These are phyloP conservation scores for Elgaria multicarinata DNA, from an alignment of 2,113 vertebrate genomes.

Conservation along the genomic window DNA sequence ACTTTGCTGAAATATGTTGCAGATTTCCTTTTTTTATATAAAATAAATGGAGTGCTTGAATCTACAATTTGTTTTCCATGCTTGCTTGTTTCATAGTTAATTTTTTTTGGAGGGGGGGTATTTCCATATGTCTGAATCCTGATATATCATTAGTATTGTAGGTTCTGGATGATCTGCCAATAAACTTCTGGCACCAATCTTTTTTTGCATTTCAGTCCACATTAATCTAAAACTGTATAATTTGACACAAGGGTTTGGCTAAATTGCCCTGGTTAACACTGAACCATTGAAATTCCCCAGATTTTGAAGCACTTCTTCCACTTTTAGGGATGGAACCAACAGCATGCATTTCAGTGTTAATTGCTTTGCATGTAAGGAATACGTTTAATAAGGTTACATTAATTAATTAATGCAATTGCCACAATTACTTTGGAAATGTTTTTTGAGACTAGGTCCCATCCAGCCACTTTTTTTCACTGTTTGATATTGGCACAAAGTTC, in stretches of 20 bases:
- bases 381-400: neutral
- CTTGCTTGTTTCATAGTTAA: constrained; percentile 47
- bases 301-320: constrained; percentile 6
- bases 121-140: constrained; percentile 23
- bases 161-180: constrained; percentile 19
- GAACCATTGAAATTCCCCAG: constrained; percentile 36
- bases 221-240: constrained; percentile 32
- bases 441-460: neutral
- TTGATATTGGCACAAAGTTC: neutral
- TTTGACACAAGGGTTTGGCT: constrained; percentile 23
- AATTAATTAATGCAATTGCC: neutral
- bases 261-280: constrained; percentile 43
- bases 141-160: neutral
- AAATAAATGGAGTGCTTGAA: constrained; percentile 49
- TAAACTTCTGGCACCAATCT: constrained; percentile 20
- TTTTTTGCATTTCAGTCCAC: neutral
- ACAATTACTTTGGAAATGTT: neutral
- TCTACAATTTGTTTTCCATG: constrained; percentile 58
- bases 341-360: neutral
- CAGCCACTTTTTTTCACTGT: neutral
- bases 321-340: neutral
- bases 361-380: neutral
- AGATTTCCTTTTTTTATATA: constrained; percentile 77
- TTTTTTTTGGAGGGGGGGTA: no score
- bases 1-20: constrained; percentile 82